Evolutionary conservation across 2,797 vertebrate genomes (phyloP).

Genomic region (Rhyacichthys aspro): DNA sequence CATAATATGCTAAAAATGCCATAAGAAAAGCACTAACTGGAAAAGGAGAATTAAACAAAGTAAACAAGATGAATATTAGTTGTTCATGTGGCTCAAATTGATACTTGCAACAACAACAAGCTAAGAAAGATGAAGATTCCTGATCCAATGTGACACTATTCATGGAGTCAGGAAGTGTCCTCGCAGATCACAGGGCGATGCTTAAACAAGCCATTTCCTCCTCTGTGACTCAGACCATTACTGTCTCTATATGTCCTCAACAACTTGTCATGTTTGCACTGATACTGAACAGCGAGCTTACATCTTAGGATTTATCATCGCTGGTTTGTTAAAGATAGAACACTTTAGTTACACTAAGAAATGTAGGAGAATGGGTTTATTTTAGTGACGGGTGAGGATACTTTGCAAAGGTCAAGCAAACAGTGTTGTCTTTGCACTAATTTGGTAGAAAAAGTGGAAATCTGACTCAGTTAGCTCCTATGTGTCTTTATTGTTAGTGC

Average conservation of each 20-base stretch:
- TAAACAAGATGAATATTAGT: too few relatives aligned
- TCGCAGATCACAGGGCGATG: constrained; percentile 41
- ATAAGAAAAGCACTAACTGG: too few relatives aligned
- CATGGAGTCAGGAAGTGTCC: constrained; percentile 60
- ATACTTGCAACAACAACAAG: neutral
- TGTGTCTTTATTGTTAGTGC: neutral
- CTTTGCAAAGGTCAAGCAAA: too few relatives aligned
- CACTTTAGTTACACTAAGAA: too few relatives aligned
- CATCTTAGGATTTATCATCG: constrained; percentile 2
- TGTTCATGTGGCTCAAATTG: neutral
- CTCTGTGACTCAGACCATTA: constrained; percentile 49
- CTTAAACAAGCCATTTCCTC: constrained; percentile 73
- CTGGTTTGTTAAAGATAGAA: constrained; percentile 15
- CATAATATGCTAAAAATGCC: too few relatives aligned
- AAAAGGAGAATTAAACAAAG: too few relatives aligned
- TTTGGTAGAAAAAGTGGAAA: too few relatives aligned
- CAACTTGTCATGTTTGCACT: constrained; percentile 52
- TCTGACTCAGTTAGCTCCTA: too few relatives aligned
- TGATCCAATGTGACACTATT: constrained; percentile 31
- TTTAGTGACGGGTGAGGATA: too few relatives aligned
- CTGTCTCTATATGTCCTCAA: constrained; percentile 55
- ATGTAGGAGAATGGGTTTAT: too few relatives aligned
- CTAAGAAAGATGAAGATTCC: constrained; percentile 17
- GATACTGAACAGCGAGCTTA: constrained; percentile 57
- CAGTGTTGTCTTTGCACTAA: too few relatives aligned